Evolutionary conservation across 2,113 vertebrate genomes (phyloP).

Genomic region (Eidolon helvum): DNA sequence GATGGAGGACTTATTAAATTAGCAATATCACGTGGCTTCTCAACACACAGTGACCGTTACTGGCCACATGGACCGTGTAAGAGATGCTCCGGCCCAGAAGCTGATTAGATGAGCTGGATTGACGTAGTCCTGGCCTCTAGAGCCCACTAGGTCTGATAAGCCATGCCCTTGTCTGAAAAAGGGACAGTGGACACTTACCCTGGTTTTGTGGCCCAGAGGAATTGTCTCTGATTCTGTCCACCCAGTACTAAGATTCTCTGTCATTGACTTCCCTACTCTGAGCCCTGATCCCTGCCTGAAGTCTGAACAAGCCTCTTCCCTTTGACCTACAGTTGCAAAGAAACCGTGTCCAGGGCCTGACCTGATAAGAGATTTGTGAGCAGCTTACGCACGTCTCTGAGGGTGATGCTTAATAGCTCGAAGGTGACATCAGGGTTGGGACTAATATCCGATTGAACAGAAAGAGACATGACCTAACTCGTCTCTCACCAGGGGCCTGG

Average conservation of each 20-base stretch:
- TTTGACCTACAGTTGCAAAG: constrained; percentile 23
- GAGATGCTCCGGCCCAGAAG: not conserved
- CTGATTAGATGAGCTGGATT: not conserved
- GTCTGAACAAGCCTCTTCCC: not conserved
- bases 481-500: constrained; percentile 64
- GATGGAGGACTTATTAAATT: not conserved
- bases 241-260: not conserved
- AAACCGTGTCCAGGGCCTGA: not conserved
- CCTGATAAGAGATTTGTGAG: constrained; percentile 54
- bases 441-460: constrained; percentile 69
- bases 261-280: not conserved
- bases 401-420: constrained; percentile 58
- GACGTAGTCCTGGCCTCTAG: not conserved
- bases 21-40: not conserved
- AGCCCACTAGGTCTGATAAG: not conserved
- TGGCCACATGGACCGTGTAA: not conserved
- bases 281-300: not conserved
- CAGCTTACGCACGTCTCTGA: not conserved
- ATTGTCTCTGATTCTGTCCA: not conserved
- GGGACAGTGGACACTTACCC: no score
- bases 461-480: constrained; percentile 77
- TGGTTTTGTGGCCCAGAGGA: not conserved
- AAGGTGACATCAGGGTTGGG: constrained; percentile 74
- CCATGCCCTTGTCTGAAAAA: not conserved
- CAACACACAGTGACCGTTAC: not conserved